Conservation (phyloP, 37 sponge, comb jelly and placozoan genomes). For the Halichondria panicea region DNA sequence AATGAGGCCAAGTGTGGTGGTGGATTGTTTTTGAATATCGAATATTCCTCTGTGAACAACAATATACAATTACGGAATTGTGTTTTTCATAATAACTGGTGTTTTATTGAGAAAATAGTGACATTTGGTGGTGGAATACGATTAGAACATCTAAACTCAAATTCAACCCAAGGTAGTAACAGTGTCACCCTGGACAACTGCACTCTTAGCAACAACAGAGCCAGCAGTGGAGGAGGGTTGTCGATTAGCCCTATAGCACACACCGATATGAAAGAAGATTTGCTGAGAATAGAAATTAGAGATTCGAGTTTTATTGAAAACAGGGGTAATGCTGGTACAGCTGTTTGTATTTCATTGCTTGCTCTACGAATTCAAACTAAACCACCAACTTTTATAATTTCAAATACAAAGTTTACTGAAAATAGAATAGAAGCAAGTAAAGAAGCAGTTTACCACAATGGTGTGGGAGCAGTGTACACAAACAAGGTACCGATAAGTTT, state of each 20-base stretch:
- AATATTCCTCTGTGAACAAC: too few relatives aligned
- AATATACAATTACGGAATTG: too few relatives aligned
- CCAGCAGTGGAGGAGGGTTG: not conserved
- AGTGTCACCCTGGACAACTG: not conserved
- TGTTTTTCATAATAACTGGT: too few relatives aligned
- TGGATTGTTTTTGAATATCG: too few relatives aligned
- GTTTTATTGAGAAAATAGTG: too few relatives aligned
- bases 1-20: too few relatives aligned
- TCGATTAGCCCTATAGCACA: not conserved
- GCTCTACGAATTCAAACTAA: not conserved
- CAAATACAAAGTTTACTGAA: not conserved
- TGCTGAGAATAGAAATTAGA: not conserved
- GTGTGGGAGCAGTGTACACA: not conserved
- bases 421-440: not conserved
- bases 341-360: not conserved
- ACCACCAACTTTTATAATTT: not conserved
- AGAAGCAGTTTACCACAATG: not conserved
- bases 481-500: slow-evolving; percentile 2
- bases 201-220: not conserved
- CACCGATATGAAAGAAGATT: not conserved
- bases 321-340: not conserved
- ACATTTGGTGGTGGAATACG: too few relatives aligned
- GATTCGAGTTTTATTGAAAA: not conserved
- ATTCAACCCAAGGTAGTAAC: too few relatives aligned
- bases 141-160: too few relatives aligned